Percentiles rank a stretch among this genome's conserved stretches.
Evolutionary conservation across 1,140 invertebrate genomes (phyloP).

Genomic region (Cydia fagiglandana): DNA sequence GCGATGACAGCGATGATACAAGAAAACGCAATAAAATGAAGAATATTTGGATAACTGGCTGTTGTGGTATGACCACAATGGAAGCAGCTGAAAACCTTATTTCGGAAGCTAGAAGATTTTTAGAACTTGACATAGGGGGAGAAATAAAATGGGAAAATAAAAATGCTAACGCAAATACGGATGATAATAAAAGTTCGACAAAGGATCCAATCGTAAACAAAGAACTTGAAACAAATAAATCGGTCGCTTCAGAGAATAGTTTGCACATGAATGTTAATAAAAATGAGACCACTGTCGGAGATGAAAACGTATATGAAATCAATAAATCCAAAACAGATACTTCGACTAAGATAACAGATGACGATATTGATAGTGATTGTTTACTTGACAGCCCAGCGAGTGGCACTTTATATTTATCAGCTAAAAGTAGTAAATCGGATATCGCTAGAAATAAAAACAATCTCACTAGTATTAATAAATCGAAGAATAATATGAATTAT

Average conservation of each 20-base stretch:
- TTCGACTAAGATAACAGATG: not conserved
- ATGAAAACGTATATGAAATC: not conserved
- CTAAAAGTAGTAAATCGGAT: not conserved
- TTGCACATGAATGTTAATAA: not conserved
- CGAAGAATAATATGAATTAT: not conserved
- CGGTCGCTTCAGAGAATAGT: not conserved
- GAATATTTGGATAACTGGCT: slow-evolving; percentile 91
- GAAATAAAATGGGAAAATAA: slow-evolving; percentile 80
- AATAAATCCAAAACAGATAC: slow-evolving; percentile 10
- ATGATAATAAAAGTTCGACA: not conserved
- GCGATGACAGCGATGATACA: slow-evolving; percentile 84
- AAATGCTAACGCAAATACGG: slow-evolving; percentile 2
- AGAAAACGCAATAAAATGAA: slow-evolving; percentile 84
- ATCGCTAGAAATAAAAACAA: not conserved
- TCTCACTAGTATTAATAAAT: not conserved
- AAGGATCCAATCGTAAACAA: not conserved
- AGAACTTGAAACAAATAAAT: not conserved
- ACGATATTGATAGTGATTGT: slow-evolving; percentile 20
- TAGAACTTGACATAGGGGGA: slow-evolving; percentile 83
- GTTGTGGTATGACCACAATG: slow-evolving; percentile 87
- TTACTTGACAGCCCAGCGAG: slow-evolving; percentile 7
- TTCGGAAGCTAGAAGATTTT: slow-evolving; percentile 86
- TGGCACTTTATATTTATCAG: not conserved
- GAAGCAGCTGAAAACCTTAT: slow-evolving; percentile 91
- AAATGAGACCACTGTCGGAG: not conserved